phyloP scores from a whole-genome alignment of 2,113 vertebrate genomes.

The Geothlypis trichas region DNA sequence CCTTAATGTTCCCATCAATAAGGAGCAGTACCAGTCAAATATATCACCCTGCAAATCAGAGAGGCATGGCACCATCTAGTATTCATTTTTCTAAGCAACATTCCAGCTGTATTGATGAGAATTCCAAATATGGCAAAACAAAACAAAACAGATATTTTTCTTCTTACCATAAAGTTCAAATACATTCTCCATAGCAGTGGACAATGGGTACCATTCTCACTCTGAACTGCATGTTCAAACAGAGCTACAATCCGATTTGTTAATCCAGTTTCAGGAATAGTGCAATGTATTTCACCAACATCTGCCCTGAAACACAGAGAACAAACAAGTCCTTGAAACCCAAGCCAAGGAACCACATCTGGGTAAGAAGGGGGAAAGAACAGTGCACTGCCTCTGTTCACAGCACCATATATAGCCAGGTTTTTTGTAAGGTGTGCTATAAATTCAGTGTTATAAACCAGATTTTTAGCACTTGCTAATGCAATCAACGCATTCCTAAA shows the following conservation, averaged over 20 bases:
- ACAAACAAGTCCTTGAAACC: neutral
- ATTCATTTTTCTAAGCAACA: neutral
- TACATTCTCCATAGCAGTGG: constrained; percentile 95
- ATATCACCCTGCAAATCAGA: neutral
- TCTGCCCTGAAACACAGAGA: constrained; percentile 75
- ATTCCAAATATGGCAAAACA: neutral
- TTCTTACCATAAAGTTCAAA: constrained; percentile 88
- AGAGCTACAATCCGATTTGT: constrained; percentile 87
- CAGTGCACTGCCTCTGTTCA: neutral
- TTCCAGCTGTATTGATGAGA: neutral
- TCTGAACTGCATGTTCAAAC: constrained; percentile 84
- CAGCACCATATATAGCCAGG: neutral
- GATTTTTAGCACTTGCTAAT: neutral
- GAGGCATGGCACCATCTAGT: neutral
- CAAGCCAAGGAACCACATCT: neutral
- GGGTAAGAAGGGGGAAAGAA: neutral
- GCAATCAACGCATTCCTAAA: neutral
- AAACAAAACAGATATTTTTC: neutral
- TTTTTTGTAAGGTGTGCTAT: neutral
- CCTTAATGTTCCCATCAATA: neutral
- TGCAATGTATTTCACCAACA: constrained; percentile 72
- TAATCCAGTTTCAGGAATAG: constrained; percentile 89
- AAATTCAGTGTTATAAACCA: neutral
- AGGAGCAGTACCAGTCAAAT: neutral
- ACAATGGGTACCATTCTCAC: constrained; percentile 82